phyloP scores from a whole-genome alignment of 2,113 vertebrate species.

The Corydoras maculifer region DNA sequence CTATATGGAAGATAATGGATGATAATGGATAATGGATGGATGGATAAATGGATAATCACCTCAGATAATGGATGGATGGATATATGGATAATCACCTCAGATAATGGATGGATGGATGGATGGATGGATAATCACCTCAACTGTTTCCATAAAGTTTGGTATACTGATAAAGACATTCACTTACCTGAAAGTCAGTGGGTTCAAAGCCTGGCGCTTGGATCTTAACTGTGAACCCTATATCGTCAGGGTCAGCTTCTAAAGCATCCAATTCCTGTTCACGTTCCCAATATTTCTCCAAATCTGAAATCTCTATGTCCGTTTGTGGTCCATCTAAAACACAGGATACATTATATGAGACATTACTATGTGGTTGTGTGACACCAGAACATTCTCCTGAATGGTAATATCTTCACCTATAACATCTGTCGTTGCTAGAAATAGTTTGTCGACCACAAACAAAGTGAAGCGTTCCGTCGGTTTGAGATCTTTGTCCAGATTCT shows the following conservation, averaged over 20 bases:
- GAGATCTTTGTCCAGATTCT: constrained; percentile 8
- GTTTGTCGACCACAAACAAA: constrained; percentile 54
- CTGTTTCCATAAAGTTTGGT: no score
- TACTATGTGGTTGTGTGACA: neutral
- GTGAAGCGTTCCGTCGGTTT: constrained; percentile 39
- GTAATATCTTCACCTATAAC: constrained; percentile 47
- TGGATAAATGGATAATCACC: no score
- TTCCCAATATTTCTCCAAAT: constrained; percentile 49
- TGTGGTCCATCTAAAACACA: no score
- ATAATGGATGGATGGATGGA: no score
- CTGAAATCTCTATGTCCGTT: neutral
- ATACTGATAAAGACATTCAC: neutral
- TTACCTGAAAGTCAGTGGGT: constrained; percentile 86
- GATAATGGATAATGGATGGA: no score
- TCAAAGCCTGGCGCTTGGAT: constrained; percentile 82
- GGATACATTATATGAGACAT: no score
- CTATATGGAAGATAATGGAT: constrained; percentile 53
- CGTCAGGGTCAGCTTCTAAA: constrained; percentile 80
- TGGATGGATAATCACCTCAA: no score
- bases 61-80: no score
- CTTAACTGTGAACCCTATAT: constrained; percentile 79
- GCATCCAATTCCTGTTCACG: constrained; percentile 64
- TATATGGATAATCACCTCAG: no score
- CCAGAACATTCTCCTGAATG: neutral
- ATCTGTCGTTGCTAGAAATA: constrained; percentile 51